A percentile compares a stretch with the other conserved stretches of the same genome.
Evolutionary conservation across 2,113 vertebrate genomes (phyloP).

Genomic region (Callionymus lyra): DNA sequence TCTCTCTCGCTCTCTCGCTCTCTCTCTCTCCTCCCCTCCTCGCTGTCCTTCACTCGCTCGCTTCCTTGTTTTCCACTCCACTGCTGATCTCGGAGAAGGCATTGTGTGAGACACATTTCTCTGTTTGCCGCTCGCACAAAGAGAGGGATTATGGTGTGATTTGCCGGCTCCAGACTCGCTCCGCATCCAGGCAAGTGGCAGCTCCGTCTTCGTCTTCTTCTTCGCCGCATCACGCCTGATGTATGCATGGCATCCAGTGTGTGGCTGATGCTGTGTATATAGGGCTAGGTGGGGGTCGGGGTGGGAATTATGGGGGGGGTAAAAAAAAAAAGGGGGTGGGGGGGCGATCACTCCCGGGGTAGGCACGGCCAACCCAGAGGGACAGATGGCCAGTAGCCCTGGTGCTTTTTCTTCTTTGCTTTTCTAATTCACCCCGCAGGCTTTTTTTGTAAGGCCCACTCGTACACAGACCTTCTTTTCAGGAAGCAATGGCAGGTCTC

Average conservation of each 20-base stretch:
- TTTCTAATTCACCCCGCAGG: slow-evolving; percentile 74
- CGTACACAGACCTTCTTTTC: slow-evolving; percentile 64
- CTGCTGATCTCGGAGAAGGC: slow-evolving; percentile 71
- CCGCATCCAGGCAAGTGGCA: slow-evolving; percentile 74
- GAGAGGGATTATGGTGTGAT: slow-evolving; percentile 80
- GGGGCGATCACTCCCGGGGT: slow-evolving; percentile 38
- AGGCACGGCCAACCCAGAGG: slow-evolving; percentile 66
- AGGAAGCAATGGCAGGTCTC: slow-evolving; percentile 59
- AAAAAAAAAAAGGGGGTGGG: no score
- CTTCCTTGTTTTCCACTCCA: slow-evolving; percentile 57
- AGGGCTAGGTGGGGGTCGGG: slow-evolving; percentile 59
- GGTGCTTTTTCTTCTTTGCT: slow-evolving; percentile 59
- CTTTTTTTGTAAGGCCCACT: slow-evolving; percentile 77
- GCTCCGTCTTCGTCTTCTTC: slow-evolving; percentile 43
- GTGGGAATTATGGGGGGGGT: slow-evolving; percentile 51
- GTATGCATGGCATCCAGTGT: slow-evolving; percentile 38
- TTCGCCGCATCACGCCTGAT: slow-evolving; percentile 37
- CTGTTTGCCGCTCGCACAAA: slow-evolving; percentile 72
- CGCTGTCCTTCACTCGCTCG: slow-evolving; percentile 51
- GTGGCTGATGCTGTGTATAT: slow-evolving; percentile 56
- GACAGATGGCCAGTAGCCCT: slow-evolving; percentile 82
- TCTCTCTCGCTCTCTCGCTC: slow-evolving; percentile 38
- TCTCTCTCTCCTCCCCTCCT: slow-evolving; percentile 38
- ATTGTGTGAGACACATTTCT: slow-evolving; percentile 72
- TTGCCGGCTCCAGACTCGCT: slow-evolving; percentile 60